Evolutionary conservation across 2,888 invertebrate genomes (phyloP).

Genomic region (Drosophila merina): DNA sequence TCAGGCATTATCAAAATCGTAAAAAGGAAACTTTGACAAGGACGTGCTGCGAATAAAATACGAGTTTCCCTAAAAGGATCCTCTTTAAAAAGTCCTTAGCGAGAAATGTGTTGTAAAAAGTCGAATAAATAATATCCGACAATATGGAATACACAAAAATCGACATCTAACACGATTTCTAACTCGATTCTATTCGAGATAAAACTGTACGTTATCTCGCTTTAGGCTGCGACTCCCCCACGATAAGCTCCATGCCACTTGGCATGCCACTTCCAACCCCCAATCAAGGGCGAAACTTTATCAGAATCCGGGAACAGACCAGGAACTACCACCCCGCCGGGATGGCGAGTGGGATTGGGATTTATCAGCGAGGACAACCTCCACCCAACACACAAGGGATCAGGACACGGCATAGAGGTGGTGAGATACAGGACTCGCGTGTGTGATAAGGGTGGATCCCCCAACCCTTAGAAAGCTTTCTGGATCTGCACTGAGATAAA

Average conservation of each 20-base stretch:
- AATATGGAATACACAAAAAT: constrained; percentile 10
- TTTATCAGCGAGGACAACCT: constrained; percentile 34
- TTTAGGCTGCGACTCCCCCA: constrained; percentile 20
- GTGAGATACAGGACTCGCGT: constrained; percentile 23
- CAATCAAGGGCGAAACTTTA: constrained; percentile 38
- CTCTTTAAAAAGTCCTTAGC: not conserved
- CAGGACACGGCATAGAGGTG: constrained; percentile 14
- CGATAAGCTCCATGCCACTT: constrained; percentile 37
- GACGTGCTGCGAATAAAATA: constrained; percentile 14
- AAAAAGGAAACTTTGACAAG: constrained; percentile 15
- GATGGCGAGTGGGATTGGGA: not conserved
- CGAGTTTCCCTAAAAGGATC: not conserved
- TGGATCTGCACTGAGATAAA: constrained; percentile 11
- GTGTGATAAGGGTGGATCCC: constrained; percentile 35
- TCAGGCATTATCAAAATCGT: constrained; percentile 11
- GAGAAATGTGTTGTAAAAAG: too few relatives aligned
- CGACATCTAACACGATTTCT: too few relatives aligned
- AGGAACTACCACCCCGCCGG: constrained; percentile 29
- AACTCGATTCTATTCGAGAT: constrained; percentile 7
- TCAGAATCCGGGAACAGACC: constrained; percentile 19
- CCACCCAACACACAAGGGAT: not conserved
- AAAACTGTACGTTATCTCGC: constrained; percentile 29
- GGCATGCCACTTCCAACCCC: constrained; percentile 32
- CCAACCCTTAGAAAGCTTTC: constrained; percentile 25
- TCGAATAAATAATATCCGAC: not conserved